Evolutionary conservation across 2,797 vertebrate genomes (phyloP).

Genomic region (Danio kyathit): DNA sequence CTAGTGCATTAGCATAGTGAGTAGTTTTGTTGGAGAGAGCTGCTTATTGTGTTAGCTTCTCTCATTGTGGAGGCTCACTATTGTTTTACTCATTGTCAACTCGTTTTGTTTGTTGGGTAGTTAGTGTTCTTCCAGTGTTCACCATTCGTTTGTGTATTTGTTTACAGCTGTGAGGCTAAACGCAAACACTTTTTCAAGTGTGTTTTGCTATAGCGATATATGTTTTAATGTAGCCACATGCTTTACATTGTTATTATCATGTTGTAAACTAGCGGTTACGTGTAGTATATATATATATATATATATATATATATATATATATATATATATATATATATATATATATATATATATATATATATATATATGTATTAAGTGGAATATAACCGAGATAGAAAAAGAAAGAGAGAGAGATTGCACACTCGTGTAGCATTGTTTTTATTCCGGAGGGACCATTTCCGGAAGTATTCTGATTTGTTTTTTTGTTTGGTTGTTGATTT

Average conservation of each 20-base stretch:
- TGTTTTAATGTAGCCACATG: background rate
- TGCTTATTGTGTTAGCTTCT: background rate
- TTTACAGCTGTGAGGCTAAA: conserved; percentile 13
- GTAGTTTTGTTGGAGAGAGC: background rate
- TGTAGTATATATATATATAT: too few species aligned
- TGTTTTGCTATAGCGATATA: too few species aligned
- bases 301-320: too few species aligned
- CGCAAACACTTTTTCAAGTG: background rate
- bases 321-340: too few species aligned
- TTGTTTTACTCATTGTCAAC: conserved; percentile 16
- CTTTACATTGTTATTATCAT: background rate
- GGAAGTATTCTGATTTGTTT: background rate
- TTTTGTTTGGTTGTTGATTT: background rate
- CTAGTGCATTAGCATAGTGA: background rate
- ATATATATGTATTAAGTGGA: too few species aligned
- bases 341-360: too few species aligned
- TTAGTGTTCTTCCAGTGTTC: background rate
- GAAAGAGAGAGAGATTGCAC: background rate
- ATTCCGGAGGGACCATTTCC: background rate
- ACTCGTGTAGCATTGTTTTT: background rate
- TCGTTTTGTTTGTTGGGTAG: conserved; percentile 17
- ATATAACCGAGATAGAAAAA: too few species aligned
- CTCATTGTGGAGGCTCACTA: background rate
- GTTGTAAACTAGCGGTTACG: background rate
- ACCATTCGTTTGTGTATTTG: conserved; percentile 6